phyloP scores from a whole-genome alignment of 1,140 invertebrate genomes.

The Aphidius ervi region DNA sequence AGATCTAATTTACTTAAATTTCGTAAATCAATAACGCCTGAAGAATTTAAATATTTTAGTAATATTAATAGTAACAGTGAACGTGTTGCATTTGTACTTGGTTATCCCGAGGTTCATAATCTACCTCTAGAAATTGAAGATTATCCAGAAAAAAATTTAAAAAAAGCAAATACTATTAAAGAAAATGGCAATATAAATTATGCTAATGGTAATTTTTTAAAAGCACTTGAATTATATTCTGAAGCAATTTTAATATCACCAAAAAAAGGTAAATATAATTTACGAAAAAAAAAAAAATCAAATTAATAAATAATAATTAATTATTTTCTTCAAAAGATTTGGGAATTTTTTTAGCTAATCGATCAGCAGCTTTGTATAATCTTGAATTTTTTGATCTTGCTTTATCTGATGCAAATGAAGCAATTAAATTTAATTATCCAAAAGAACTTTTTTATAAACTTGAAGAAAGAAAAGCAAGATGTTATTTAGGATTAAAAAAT shows the following conservation, averaged over 20 bases:
- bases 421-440: conserved; percentile 69
- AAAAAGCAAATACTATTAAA: conserved; percentile 64
- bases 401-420: conserved; percentile 67
- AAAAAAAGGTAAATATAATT: conserved; percentile 57
- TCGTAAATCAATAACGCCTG: conserved; percentile 28
- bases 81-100: conserved; percentile 40
- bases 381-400: conserved; percentile 65
- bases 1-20: conserved; percentile 37
- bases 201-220: conserved; percentile 68
- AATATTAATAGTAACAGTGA: conserved; percentile 30
- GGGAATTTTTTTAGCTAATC: conserved; percentile 76
- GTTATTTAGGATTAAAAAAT: conserved; percentile 68
- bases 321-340: conserved; percentile 53
- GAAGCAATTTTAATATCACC: conserved; percentile 63
- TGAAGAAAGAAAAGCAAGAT: conserved; percentile 70
- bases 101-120: conserved; percentile 36
- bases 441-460: conserved; percentile 72
- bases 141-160: conserved; percentile 56
- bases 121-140: conserved; percentile 37
- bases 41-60: conserved; percentile 38
- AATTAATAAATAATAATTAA: conserved; percentile 7
- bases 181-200: conserved; percentile 75
- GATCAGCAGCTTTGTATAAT: conserved; percentile 83
- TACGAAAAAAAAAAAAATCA: neutral
- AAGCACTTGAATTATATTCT: conserved; percentile 72